phyloP scores from a whole-genome alignment of 2,888 invertebrate species.

The Drosophila nr. perissopoda region DNA sequence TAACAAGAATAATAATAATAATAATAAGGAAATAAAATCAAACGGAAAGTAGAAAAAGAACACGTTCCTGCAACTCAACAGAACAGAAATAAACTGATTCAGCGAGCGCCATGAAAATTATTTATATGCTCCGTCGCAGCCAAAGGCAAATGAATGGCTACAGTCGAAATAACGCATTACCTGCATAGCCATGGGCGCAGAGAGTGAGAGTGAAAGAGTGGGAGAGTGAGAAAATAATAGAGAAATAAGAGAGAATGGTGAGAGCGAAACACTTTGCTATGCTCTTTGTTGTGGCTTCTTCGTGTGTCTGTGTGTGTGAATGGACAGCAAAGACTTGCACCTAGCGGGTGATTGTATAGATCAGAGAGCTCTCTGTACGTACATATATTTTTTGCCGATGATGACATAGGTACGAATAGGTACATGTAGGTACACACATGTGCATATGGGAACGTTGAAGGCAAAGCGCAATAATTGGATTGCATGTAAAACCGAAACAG shows the following conservation, averaged over 20 bases:
- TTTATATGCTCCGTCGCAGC: conserved; percentile 67
- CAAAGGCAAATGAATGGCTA: conserved; percentile 28
- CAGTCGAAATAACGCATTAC: conserved; percentile 19
- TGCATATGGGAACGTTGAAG: conserved; percentile 17
- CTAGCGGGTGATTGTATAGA: conserved; percentile 44
- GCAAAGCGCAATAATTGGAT: conserved; percentile 48
- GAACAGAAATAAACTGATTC: conserved; percentile 85
- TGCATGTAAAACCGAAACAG: conserved; percentile 23
- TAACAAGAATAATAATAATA: conserved; percentile 78
- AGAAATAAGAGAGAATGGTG: conserved; percentile 1
- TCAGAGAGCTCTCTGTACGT: conserved; percentile 22
- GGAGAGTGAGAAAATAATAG: not conserved
- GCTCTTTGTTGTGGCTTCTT: conserved; percentile 22
- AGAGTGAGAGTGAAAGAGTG: not conserved
- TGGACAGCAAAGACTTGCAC: conserved; percentile 20
- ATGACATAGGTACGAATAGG: not conserved
- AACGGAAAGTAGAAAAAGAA: conserved; percentile 85
- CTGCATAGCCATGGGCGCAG: conserved; percentile 13
- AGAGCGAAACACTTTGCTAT: conserved; percentile 13
- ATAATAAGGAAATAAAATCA: conserved; percentile 84
- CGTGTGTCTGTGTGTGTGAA: not conserved
- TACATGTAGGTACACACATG: not conserved
- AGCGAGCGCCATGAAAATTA: conserved; percentile 70
- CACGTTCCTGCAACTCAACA: conserved; percentile 85
- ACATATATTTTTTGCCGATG: not conserved